Base-by-base conservation (phyloP, 2,113 vertebrate species). In the Aptenodytes forsteri region DNA sequence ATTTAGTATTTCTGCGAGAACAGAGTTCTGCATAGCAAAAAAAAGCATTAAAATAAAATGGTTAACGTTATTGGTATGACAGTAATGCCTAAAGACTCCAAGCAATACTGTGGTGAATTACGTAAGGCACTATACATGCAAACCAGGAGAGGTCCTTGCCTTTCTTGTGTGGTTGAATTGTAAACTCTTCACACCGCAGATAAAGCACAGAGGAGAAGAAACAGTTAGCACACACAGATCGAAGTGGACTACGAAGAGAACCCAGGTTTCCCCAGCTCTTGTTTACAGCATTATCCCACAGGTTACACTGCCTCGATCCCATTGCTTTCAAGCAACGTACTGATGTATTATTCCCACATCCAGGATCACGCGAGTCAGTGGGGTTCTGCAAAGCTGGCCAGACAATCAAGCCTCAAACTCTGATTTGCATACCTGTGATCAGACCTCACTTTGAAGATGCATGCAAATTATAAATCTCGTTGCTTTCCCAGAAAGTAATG, bases 321-420 rank as follows among this genome's bases (percentile, higher is more conserved):
- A 14, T 0, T 3, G 17, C 38, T 75, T 42, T n/a, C 49, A 4
- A 65, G 22, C 50, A 7, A 20, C 2, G 2, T 6, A 9, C 1
- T 4, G 76, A n/a, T 18, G 55, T 3, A 5, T 20, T n/a, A 34
- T 52, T 46, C 36, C 84, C 29, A 10, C 22, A 16, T 0, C 50
- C n/a, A 20, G 46, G 20, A 36, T 10, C 32, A 11, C 0, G 0
- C 1, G 4, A 20, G 10, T 6, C 73, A 14, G 17, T 3, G 1
- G n/a, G 44, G 56, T 18, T 67, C 47, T 30, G 32, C 38, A 44
- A 17, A 76, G 46, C 58, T 12, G 19, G 8, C 11, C 54, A 2
- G 25, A 26, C 25, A 10, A 36, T 10, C 66, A 42, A 42, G 7
- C 29, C 78, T 23, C 49, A 9, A 19, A 4, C 36, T 38, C 52